Evolutionary conservation across 2,888 invertebrate genomes (phyloP).

Genomic region (Erpobdella octoculata): DNA sequence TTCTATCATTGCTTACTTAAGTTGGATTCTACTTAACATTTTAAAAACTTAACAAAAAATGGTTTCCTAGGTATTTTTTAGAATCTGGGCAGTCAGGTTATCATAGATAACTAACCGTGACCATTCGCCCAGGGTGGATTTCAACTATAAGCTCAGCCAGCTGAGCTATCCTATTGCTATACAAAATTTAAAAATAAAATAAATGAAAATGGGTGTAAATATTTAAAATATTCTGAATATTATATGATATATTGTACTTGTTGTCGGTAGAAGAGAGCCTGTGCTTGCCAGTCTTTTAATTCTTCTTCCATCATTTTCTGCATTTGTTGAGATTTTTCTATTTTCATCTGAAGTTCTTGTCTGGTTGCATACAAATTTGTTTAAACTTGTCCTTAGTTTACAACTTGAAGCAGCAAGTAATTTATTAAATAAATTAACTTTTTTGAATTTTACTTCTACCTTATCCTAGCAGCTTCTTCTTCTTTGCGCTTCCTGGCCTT

Average conservation of each 20-base stretch:
- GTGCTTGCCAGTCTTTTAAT: conserved; percentile 10
- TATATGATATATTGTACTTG: conserved; percentile 1
- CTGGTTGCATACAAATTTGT: neutral
- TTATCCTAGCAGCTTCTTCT: neutral
- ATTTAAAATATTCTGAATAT: neutral
- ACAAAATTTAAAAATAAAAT: too few relatives aligned
- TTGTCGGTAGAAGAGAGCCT: neutral
- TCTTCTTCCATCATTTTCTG: conserved; percentile 19
- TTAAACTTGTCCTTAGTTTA: neutral
- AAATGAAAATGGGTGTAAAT: neutral
- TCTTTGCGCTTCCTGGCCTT: conserved; percentile 9
- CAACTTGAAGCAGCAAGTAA: too few relatives aligned
- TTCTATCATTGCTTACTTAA: neutral
- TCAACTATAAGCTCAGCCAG: too few relatives aligned
- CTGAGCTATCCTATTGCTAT: too few relatives aligned
- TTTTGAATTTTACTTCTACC: neutral
- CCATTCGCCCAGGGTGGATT: too few relatives aligned
- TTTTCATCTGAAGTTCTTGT: conserved; percentile 2
- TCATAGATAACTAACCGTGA: too few relatives aligned
- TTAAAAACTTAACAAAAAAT: neutral
- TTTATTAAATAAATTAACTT: too few relatives aligned
- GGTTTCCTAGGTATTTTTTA: neutral
- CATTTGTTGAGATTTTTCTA: conserved; percentile 11
- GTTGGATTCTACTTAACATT: neutral
- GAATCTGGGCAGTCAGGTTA: neutral